phyloP scores from a whole-genome alignment of 2,888 invertebrate species.

The Coelopa pilipes region DNA sequence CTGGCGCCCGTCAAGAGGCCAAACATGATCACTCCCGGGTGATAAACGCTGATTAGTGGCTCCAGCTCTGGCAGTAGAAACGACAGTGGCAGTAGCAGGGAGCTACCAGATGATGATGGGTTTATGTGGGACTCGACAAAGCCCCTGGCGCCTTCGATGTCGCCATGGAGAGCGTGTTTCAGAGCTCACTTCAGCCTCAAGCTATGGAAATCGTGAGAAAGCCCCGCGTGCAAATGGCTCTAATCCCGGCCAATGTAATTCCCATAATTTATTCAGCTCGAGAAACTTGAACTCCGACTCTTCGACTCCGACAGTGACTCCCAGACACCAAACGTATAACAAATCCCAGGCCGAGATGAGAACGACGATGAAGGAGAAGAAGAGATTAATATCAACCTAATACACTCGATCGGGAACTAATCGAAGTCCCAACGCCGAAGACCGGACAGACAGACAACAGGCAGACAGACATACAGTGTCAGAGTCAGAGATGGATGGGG shows the following conservation, averaged over 20 bases:
- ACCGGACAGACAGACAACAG: constrained; percentile 8
- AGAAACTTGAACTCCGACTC: neutral
- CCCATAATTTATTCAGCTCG: constrained; percentile 21
- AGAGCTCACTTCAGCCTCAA: neutral
- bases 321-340: too few relatives aligned
- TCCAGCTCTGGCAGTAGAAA: too few relatives aligned
- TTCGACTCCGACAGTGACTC: neutral
- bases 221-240: neutral
- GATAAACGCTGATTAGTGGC: constrained; percentile 27
- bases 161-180: constrained; percentile 8
- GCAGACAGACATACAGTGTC: neutral
- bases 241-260: constrained; percentile 8
- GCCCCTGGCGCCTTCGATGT: constrained; percentile 1
- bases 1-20: neutral
- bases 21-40: constrained; percentile 17
- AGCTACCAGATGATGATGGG: constrained; percentile 13
- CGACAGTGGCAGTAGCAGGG: neutral
- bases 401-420: constrained; percentile 15
- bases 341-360: too few relatives aligned
- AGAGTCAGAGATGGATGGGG: neutral
- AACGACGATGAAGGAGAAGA: too few relatives aligned
- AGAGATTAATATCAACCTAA: neutral
- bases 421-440: constrained; percentile 16
- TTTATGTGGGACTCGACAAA: neutral
- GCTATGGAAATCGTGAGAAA: constrained; percentile 19